Evolutionary conservation across 2,113 vertebrate species (phyloP).

Genomic region (Pyxicephalus adspersus): DNA sequence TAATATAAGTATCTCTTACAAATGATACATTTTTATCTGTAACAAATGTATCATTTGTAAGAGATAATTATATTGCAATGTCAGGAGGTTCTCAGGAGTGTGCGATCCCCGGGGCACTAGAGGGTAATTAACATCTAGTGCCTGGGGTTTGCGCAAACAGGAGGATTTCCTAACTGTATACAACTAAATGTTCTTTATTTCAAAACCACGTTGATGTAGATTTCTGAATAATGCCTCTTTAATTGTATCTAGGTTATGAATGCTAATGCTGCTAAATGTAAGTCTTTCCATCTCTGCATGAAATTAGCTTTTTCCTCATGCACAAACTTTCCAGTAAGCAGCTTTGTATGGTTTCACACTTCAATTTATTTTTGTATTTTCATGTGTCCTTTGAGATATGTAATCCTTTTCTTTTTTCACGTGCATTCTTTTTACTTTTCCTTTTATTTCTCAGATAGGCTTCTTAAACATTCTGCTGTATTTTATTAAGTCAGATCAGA

Average conservation of each 20-base stretch:
- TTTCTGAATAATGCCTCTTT: neutral
- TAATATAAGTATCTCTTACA: too few relatives aligned
- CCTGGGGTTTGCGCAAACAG: too few relatives aligned
- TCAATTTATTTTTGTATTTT: conserved; percentile 33
- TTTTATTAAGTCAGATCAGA: conserved; percentile 41
- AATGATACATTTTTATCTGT: too few relatives aligned
- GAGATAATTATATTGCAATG: too few relatives aligned
- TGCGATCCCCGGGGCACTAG: too few relatives aligned
- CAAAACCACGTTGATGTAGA: too few relatives aligned
- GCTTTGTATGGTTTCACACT: conserved; percentile 14
- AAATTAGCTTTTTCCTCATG: conserved; percentile 36
- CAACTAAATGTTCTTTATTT: too few relatives aligned
- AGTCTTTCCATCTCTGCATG: neutral
- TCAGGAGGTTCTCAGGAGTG: too few relatives aligned
- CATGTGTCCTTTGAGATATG: conserved; percentile 38
- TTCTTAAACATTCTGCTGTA: conserved; percentile 6
- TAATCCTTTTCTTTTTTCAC: conserved; percentile 25
- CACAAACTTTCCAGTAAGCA: conserved; percentile 16
- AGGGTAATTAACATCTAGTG: too few relatives aligned
- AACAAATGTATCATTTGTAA: too few relatives aligned
- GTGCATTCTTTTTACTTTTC: conserved; percentile 12
- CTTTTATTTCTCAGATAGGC: conserved; percentile 19
- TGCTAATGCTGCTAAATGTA: neutral
- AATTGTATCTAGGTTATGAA: neutral
- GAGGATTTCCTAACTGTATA: too few relatives aligned